These are phyloP conservation scores for human (Homo sapiens) DNA, from an alignment of 2,113 vertebrate species.

Conservation along the genomic window DNA sequence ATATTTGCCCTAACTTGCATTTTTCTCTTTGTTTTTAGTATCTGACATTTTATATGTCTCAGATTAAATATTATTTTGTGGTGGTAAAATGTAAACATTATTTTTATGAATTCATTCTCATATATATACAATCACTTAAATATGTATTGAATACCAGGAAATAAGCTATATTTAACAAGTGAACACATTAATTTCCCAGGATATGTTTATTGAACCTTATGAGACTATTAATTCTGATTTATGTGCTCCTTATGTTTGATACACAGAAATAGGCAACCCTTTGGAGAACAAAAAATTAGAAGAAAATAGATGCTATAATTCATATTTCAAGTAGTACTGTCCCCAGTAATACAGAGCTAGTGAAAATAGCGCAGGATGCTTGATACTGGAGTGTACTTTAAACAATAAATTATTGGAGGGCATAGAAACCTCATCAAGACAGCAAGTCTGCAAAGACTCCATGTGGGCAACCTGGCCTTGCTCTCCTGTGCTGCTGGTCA, in stretches of 20 bases:
- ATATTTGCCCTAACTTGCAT: not conserved
- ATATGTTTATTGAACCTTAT: not conserved
- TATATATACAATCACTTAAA: not conserved
- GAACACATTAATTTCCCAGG: not conserved
- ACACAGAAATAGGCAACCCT: not conserved
- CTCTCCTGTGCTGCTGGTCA: not conserved
- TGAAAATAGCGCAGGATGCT: not conserved
- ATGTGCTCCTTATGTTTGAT: not conserved
- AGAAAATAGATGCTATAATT: not conserved
- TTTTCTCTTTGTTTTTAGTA: conserved; percentile 25
- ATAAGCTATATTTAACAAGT: not conserved
- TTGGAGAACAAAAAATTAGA: not conserved
- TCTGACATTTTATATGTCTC: not conserved
- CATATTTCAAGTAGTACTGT: not conserved
- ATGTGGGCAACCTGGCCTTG: rapidly evolving
- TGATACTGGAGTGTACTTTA: not conserved
- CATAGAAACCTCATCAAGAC: not conserved
- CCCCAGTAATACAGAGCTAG: not conserved
- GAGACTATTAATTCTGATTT: conserved; percentile 17
- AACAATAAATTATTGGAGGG: not conserved
- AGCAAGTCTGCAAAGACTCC: not conserved
- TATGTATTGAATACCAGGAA: not conserved
- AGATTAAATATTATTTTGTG: not conserved
- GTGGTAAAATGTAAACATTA: not conserved
- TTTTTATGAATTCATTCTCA: not conserved